A percentile compares a stretch with the other conserved stretches of the same genome.
Evolutionary conservation across 2,113 vertebrate species (phyloP).

Genomic region (Odontophorus gujanensis): DNA sequence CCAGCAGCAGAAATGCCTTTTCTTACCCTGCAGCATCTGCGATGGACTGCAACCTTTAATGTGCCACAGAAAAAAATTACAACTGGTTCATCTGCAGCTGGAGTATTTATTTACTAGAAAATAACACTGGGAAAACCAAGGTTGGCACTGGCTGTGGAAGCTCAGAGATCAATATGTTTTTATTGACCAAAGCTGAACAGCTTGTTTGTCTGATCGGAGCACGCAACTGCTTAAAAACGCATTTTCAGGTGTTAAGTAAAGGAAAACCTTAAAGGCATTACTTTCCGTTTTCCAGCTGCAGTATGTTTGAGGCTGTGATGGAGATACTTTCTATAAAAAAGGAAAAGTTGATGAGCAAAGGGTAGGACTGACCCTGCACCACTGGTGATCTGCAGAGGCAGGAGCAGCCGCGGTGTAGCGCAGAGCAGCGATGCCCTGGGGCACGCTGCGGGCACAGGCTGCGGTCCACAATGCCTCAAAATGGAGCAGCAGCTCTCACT

Average conservation of each 20-base stretch:
- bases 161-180: background rate
- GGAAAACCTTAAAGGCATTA: accelerated
- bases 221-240: background rate
- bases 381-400: background rate
- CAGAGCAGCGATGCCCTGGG: accelerated
- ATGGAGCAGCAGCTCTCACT: background rate
- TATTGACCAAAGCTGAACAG: too few species aligned
- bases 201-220: background rate
- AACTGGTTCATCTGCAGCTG: background rate
- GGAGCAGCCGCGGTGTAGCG: accelerated
- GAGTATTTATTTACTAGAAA: background rate
- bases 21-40: background rate
- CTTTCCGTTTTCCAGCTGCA: background rate
- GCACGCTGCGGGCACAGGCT: accelerated
- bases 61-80: background rate
- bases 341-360: background rate
- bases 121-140: background rate
- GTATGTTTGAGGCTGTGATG: background rate
- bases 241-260: background rate
- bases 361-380: background rate
- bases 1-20: background rate
- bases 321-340: background rate
- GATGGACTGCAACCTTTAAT: background rate
- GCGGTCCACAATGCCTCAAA: background rate
- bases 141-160: background rate